A percentile compares a stretch with the other conserved stretches of the same genome.
Conservation (phyloP, 2,113 vertebrate genomes). For the Gopherus flavomarginatus region DNA sequence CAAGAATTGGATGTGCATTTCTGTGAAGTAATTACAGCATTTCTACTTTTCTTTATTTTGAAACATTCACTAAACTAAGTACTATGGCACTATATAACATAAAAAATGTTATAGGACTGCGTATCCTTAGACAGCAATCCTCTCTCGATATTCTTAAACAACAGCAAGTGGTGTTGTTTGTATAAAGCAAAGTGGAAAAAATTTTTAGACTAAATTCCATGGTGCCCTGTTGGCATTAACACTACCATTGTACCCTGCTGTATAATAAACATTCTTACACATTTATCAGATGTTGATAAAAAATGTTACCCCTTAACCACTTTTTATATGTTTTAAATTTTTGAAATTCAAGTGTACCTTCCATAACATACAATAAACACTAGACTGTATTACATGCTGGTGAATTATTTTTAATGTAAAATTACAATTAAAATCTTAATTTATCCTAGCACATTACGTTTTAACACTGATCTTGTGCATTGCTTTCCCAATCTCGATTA, state of each 20-base stretch:
- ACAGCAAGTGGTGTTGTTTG: constrained; percentile 87
- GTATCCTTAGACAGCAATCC: constrained; percentile 70
- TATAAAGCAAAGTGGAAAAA: constrained; percentile 90
- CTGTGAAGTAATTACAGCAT: constrained; percentile 85
- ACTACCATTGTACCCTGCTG: constrained; percentile 87
- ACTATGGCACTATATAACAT: constrained; percentile 84
- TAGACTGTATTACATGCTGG: constrained; percentile 83
- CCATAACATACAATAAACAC: constrained; percentile 94
- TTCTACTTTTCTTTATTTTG: constrained; percentile 86
- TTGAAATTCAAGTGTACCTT: constrained; percentile 93
- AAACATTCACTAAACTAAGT: constrained; percentile 85
- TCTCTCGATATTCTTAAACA: constrained; percentile 77
- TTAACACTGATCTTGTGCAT: constrained; percentile 48
- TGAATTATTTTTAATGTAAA: constrained; percentile 72
- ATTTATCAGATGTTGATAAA: constrained; percentile 90
- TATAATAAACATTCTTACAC: constrained; percentile 88
- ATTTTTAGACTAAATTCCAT: constrained; percentile 88
- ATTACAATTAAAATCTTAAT: not conserved
- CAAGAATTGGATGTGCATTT: constrained; percentile 86
- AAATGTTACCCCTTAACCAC: constrained; percentile 87
- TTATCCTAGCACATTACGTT: constrained; percentile 55
- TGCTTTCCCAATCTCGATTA: constrained; percentile 63
- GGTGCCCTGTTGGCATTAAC: constrained; percentile 84
- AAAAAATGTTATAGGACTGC: constrained; percentile 73
- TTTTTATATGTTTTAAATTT: constrained; percentile 96